phyloP scores from a whole-genome alignment of 53 echinoderm and acorn worm genomes.

The Stichopus horrens region DNA sequence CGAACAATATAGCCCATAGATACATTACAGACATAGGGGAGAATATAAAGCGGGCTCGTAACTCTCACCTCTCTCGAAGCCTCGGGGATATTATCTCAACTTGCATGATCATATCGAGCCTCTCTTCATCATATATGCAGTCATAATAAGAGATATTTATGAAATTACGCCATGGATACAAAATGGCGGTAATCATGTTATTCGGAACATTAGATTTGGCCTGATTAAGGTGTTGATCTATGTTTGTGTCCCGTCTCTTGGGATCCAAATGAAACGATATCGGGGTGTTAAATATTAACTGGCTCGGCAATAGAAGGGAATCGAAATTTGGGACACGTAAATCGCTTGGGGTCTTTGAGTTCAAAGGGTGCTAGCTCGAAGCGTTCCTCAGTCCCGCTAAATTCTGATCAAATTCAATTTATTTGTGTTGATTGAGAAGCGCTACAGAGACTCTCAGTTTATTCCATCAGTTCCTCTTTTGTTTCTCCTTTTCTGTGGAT shows the following conservation, averaged over 20 bases:
- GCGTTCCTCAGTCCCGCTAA: too few species aligned
- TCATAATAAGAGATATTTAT: neutral
- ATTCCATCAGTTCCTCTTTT: too few species aligned
- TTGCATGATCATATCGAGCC: slow-evolving; percentile 4
- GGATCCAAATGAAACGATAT: neutral
- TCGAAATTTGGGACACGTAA: neutral
- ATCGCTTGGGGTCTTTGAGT: neutral
- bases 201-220: slow-evolving; percentile 29
- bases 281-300: slow-evolving; percentile 17
- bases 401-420: too few species aligned
- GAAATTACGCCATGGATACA: slow-evolving; percentile 27
- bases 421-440: too few species aligned
- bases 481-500: too few species aligned
- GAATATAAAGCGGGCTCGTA: neutral
- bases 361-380: too few species aligned
- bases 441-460: too few species aligned
- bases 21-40: neutral
- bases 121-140: neutral
- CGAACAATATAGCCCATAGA: neutral
- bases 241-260: slow-evolving; percentile 23
- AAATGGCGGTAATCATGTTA: slow-evolving; percentile 15
- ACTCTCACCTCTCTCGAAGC: neutral
- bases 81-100: slow-evolving; percentile 31
- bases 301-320: neutral
- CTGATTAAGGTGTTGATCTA: slow-evolving; percentile 12